Conservation (phyloP, 1,140 invertebrate genomes). For the Diabrotica virgifera region DNA sequence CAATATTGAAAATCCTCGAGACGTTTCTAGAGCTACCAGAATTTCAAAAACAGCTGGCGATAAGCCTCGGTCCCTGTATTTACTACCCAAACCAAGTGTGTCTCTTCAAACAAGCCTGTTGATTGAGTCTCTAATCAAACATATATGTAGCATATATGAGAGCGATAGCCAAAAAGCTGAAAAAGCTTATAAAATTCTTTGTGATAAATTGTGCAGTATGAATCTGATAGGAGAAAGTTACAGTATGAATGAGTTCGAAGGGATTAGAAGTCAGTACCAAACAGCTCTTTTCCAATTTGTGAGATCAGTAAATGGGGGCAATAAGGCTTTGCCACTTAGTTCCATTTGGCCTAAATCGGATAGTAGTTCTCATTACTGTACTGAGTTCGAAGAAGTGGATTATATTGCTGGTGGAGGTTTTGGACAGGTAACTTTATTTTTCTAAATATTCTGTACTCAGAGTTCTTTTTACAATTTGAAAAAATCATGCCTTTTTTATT, state of each 20-base stretch:
- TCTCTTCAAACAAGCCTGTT: slow-evolving; percentile 58
- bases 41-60: background rate
- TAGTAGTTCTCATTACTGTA: slow-evolving; percentile 61
- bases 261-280: slow-evolving; percentile 62
- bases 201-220: slow-evolving; percentile 61
- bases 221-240: slow-evolving; percentile 66
- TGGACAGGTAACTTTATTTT: slow-evolving; percentile 54
- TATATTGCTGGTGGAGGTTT: slow-evolving; percentile 77
- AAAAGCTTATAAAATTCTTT: slow-evolving; percentile 61
- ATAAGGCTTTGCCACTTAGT: slow-evolving; percentile 50
- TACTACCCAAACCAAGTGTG: slow-evolving; percentile 9
- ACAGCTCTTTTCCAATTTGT: slow-evolving; percentile 60
- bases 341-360: slow-evolving; percentile 50
- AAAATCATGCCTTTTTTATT: no score
- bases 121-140: slow-evolving; percentile 62
- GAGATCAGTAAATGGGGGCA: slow-evolving; percentile 52
- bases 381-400: slow-evolving; percentile 70
- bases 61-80: slow-evolving; percentile 6
- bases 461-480: no score
- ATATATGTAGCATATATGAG: slow-evolving; percentile 60
- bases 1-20: background rate
- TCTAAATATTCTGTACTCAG: no score
- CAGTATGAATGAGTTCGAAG: slow-evolving; percentile 62
- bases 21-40: background rate
- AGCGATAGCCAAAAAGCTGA: slow-evolving; percentile 55